phyloP scores from a whole-genome alignment of 2,113 vertebrate genomes.

The Hippocampus comes region DNA sequence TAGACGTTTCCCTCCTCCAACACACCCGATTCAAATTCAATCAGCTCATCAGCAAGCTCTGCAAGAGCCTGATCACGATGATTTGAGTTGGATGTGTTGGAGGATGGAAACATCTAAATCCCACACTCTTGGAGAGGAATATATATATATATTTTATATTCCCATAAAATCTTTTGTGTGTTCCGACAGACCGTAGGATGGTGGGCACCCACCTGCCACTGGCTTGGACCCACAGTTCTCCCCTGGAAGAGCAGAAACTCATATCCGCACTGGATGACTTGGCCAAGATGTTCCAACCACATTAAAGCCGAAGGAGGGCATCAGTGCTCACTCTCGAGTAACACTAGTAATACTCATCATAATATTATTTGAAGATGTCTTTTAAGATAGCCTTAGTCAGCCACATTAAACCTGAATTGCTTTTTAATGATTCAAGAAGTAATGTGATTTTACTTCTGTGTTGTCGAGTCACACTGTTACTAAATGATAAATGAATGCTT shows the following conservation, averaged over 20 bases:
- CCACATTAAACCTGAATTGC: background rate
- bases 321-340: constrained; percentile 17
- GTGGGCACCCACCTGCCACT: constrained; percentile 73
- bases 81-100: too few species aligned
- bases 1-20: too few species aligned
- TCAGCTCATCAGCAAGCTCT: too few species aligned
- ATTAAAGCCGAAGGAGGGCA: constrained; percentile 49
- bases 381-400: background rate
- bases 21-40: too few species aligned
- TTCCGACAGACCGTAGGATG: constrained; percentile 66
- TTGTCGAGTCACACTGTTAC: constrained; percentile 4
- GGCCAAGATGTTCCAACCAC: constrained; percentile 72
- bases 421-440: background rate
- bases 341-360: constrained; percentile 9
- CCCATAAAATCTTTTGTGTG: constrained; percentile 7
- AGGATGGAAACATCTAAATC: too few species aligned
- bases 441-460: background rate
- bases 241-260: constrained; percentile 75
- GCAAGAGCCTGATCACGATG: too few species aligned
- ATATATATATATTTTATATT: background rate
- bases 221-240: constrained; percentile 75
- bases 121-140: too few species aligned
- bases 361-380: background rate
- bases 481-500: constrained; percentile 2
- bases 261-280: constrained; percentile 74